Conservation (phyloP, 2,888 invertebrate species). For the Drosophila atroscutellata region DNA sequence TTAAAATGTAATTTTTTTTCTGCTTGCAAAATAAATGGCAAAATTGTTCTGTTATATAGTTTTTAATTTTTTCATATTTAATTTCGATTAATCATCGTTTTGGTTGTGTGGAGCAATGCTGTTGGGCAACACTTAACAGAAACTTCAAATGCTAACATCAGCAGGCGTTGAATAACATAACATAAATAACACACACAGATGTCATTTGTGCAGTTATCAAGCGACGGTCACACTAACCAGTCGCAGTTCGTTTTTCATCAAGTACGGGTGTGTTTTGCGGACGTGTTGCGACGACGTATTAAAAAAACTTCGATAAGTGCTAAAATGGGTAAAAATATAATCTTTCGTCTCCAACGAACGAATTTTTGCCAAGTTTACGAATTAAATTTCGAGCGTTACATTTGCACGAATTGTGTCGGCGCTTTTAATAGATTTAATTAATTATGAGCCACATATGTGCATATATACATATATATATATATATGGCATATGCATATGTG, state of each 20-base stretch:
- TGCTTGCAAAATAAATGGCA: neutral
- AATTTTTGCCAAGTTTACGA: conserved; percentile 34
- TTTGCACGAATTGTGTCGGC: conserved; percentile 17
- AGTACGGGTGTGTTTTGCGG: conserved; percentile 49
- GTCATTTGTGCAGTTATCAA: conserved; percentile 12
- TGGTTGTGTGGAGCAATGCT: conserved; percentile 5
- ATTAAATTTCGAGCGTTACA: conserved; percentile 8
- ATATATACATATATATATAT: conserved; percentile 17
- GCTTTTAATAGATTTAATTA: conserved; percentile 45
- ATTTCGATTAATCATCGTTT: neutral
- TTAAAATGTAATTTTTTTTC: neutral
- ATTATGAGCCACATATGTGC: conserved; percentile 53
- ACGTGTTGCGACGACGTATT: conserved; percentile 57
- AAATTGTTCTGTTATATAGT: neutral
- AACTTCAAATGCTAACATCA: conserved; percentile 10
- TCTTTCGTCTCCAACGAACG: conserved; percentile 18
- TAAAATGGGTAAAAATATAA: conserved; percentile 61
- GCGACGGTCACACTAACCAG: conserved; percentile 45
- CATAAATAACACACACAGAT: neutral
- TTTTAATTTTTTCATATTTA: neutral
- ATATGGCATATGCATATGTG: conserved; percentile 19
- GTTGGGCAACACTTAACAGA: neutral
- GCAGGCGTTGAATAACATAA: neutral
- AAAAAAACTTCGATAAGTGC: conserved; percentile 60
- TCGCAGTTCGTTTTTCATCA: conserved; percentile 48